Evolutionary conservation across 2,113 vertebrate genomes (phyloP).

Genomic region (Tupaia chinensis): DNA sequence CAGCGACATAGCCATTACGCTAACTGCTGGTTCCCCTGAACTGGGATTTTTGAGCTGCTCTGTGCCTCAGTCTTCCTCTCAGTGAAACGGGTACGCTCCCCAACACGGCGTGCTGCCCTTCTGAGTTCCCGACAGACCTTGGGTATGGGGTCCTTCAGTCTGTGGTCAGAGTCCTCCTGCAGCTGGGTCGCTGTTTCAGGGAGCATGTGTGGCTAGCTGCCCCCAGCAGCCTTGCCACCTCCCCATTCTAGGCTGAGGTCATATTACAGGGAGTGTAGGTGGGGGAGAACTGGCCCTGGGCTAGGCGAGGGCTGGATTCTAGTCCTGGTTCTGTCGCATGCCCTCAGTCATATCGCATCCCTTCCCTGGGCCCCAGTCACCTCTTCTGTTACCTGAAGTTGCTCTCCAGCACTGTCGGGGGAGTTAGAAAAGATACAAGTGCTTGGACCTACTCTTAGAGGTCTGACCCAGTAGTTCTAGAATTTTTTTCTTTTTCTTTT

Average conservation of each 20-base stretch:
- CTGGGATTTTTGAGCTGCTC: background rate
- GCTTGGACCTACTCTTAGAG: background rate
- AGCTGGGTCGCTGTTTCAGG: background rate
- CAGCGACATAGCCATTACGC: too few species aligned
- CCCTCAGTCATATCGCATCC: background rate
- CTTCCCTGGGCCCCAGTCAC: background rate
- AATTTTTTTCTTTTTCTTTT: too few species aligned
- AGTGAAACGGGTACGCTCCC: background rate
- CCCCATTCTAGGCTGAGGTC: background rate
- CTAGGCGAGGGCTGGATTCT: background rate
- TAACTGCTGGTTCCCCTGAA: too few species aligned
- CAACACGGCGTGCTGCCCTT: background rate
- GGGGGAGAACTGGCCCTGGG: background rate
- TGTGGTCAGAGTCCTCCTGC: background rate
- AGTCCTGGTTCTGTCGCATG: background rate
- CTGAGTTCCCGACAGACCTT: background rate
- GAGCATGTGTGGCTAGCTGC: background rate
- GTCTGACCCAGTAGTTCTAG: background rate
- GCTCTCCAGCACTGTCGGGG: background rate
- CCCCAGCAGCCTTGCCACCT: background rate
- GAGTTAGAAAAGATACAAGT: background rate
- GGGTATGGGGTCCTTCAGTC: background rate
- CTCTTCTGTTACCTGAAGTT: background rate
- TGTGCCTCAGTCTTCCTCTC: background rate
- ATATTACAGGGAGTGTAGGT: fast-evolving